These are phyloP conservation scores for Liasis olivaceus DNA, from an alignment of 2,797 vertebrate species.

Conservation along the genomic window DNA sequence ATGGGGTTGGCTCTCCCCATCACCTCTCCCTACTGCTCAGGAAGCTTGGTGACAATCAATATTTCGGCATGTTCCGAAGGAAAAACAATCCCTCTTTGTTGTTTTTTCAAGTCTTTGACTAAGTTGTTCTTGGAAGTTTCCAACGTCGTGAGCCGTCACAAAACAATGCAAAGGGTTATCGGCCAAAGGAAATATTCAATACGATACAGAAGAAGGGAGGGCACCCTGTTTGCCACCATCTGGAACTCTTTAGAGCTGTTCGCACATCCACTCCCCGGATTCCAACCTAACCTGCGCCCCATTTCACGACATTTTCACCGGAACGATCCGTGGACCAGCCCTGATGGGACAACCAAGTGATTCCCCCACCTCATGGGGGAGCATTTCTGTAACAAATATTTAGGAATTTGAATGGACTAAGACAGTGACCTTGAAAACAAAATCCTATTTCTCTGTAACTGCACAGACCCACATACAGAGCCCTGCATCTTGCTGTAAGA, in stretches of 20 bases:
- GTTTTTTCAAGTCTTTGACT: no score
- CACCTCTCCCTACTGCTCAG: neutral
- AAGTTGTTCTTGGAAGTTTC: no score
- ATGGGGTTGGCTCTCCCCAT: neutral
- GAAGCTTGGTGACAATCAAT: neutral
- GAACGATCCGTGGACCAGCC: neutral
- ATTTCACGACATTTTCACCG: neutral
- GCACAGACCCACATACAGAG: neutral
- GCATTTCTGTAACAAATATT: neutral
- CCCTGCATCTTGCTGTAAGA: neutral
- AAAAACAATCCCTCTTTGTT: neutral
- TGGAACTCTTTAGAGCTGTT: neutral
- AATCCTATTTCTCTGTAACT: neutral
- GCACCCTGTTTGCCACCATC: neutral
- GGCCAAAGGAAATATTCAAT: neutral
- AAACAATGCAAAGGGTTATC: neutral
- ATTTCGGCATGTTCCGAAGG: neutral
- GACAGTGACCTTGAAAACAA: no score
- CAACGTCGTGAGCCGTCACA: neutral
- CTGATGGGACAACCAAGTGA: neutral
- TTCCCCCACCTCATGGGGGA: fast-evolving
- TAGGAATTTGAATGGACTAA: neutral
- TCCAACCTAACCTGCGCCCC: neutral
- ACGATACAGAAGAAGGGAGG: neutral
- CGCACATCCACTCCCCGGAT: no score